phyloP scores from a whole-genome alignment of 2,113 vertebrate species.

The Carollia perspicillata region DNA sequence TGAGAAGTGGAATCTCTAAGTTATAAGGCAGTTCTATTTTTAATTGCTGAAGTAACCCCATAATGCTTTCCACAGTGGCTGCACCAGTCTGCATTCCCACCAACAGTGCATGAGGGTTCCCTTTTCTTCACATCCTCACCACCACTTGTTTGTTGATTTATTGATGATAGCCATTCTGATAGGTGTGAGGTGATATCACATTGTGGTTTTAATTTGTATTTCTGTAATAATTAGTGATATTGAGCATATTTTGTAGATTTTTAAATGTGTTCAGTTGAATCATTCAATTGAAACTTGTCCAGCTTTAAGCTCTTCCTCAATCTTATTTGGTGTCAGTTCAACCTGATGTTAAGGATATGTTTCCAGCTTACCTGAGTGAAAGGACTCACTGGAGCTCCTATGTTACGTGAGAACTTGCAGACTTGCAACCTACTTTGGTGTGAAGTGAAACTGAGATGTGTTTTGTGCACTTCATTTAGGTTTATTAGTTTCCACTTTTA shows the following conservation, averaged over 20 bases:
- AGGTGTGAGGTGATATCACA: too few relatives aligned
- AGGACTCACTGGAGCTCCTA: neutral
- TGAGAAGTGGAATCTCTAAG: neutral
- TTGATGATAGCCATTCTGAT: too few relatives aligned
- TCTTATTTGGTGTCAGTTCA: constrained; percentile 7
- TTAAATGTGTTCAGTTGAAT: constrained; percentile 5
- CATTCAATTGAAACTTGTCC: constrained; percentile 40
- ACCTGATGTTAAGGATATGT: constrained; percentile 3
- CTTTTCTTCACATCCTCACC: neutral
- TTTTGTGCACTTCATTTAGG: constrained; percentile 53
- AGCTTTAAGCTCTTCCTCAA: neutral
- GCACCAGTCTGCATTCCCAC: neutral
- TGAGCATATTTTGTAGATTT: neutral
- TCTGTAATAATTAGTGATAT: too few relatives aligned
- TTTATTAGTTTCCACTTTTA: constrained; percentile 63
- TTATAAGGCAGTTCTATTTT: neutral
- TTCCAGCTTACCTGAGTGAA: neutral
- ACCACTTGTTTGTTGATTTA: neutral
- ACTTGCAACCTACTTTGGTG: constrained; percentile 58
- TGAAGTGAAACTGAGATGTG: constrained; percentile 33
- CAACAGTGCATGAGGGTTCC: neutral
- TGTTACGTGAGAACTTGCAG: constrained; percentile 56
- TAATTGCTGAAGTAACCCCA: neutral
- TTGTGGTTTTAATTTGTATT: too few relatives aligned
- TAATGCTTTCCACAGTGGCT: neutral